Conservation (phyloP, 1,140 invertebrate genomes). For the Brachystomella parvula region DNA sequence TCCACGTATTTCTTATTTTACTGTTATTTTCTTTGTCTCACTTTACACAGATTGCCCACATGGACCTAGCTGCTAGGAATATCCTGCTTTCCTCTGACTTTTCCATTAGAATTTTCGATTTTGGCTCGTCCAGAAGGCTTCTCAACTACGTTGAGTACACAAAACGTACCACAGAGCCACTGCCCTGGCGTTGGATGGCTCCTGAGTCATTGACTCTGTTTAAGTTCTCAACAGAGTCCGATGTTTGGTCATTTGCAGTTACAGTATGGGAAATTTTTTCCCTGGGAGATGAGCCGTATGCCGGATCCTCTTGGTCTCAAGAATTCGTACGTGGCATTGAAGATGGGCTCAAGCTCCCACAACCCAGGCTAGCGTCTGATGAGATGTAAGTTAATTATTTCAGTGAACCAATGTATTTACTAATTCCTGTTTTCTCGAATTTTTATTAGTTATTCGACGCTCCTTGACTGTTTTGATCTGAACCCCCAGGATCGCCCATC, state of each 20-base stretch:
- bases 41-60: not conserved
- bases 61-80: not conserved
- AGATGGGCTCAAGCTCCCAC: no score
- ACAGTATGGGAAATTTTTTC: not conserved
- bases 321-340: no score
- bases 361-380: no score
- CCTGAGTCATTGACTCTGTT: slow-evolving; percentile 53
- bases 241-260: not conserved
- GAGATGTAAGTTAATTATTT: no score
- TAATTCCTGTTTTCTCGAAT: no score
- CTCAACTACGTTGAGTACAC: not conserved
- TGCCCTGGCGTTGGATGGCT: slow-evolving; percentile 68
- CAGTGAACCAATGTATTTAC: no score
- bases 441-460: no score
- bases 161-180: slow-evolving; percentile 48
- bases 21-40: no score
- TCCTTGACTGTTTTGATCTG: no score
- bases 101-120: not conserved
- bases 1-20: no score
- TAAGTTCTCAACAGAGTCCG: not conserved
- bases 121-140: not conserved
- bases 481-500: no score
- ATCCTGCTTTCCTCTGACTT: not conserved
- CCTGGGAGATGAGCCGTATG: not conserved
- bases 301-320: no score